Evolutionary conservation across 2,113 vertebrate species (phyloP), one percentile per base, ranked within the genome.

Genomic region (Leptobrachium leishanense): DNA sequence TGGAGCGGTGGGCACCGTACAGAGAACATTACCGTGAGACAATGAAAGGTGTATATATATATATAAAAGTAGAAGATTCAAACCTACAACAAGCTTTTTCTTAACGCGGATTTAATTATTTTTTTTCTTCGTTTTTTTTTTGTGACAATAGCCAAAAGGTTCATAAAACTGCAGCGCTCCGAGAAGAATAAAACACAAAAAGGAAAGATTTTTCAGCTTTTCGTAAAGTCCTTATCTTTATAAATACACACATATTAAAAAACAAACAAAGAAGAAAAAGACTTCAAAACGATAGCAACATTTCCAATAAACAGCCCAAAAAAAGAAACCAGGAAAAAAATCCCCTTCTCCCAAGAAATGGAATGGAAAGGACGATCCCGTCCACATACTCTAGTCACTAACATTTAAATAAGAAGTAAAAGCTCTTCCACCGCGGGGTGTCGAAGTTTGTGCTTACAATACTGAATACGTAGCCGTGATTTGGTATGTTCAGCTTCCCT

Each of bases 331-430:
- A 79, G 40, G 44, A 68, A 84, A 77, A 13, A n/a, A 71, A 81
- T 31, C 40, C 5, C 62, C 4, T 46, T 65, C 72, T 81, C 42
- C 57, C 72, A 72, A 79, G 82, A 68, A 83, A 83, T 81, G 85
- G 53, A 73, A 78, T 15, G 67, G 86, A 75, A 77, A 1, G 62
- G 84, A 77, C 79, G 82, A 57, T 5, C 62, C 15, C n/a, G 55
- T 68, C 64, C 82, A 82, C 86, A 81, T 0, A 75, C 84, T 85
- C 79, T 78, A 79, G 77, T 65, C 63, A 40, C 4, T 78, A 83
- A 13, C 39, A 72, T 43, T 9, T 80, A 0, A 75, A 82, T 81
- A 75, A 44, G 44, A 13, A 2, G 0, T 0, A 1, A 64, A 74
- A 74, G 54, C 62, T 85, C 82, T 81, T 76, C 31, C 73, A 75